Conservation (phyloP, 2,888 invertebrate genomes). For the Ernsta delagoae region DNA sequence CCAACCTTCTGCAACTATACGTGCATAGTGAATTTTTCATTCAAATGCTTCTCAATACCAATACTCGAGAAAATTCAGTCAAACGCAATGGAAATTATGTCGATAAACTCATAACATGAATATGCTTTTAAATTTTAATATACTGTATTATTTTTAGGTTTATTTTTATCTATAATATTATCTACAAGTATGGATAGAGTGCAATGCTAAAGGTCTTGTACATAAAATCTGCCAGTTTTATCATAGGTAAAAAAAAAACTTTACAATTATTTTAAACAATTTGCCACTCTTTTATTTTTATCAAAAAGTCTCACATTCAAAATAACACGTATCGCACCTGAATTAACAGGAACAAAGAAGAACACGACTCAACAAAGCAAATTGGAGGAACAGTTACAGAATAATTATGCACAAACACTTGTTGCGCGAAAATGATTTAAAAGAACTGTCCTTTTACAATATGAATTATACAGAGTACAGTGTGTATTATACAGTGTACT, state of each 20-base stretch:
- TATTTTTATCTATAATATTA: too few species aligned
- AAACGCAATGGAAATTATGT: not conserved
- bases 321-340: not conserved
- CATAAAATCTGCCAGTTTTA: too few species aligned
- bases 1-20: not conserved
- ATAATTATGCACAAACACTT: constrained; percentile 32
- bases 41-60: not conserved
- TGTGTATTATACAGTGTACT: not conserved
- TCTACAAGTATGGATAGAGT: too few species aligned
- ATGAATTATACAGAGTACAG: constrained; percentile 26
- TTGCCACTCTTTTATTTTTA: too few species aligned
- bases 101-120: not conserved
- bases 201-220: too few species aligned
- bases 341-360: not conserved
- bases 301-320: not conserved
- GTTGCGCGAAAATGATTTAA: constrained; percentile 35
- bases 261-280: too few species aligned
- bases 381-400: not conserved
- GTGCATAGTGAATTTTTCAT: not conserved
- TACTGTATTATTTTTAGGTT: too few species aligned
- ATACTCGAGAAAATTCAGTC: not conserved
- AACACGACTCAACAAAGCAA: not conserved
- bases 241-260: too few species aligned
- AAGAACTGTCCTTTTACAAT: constrained; percentile 25
- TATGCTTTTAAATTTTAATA: not conserved